A percentile compares a stretch with the other conserved stretches of the same genome.
phyloP scores from a whole-genome alignment of 2,797 vertebrate species.

The Squalus acanthias region DNA sequence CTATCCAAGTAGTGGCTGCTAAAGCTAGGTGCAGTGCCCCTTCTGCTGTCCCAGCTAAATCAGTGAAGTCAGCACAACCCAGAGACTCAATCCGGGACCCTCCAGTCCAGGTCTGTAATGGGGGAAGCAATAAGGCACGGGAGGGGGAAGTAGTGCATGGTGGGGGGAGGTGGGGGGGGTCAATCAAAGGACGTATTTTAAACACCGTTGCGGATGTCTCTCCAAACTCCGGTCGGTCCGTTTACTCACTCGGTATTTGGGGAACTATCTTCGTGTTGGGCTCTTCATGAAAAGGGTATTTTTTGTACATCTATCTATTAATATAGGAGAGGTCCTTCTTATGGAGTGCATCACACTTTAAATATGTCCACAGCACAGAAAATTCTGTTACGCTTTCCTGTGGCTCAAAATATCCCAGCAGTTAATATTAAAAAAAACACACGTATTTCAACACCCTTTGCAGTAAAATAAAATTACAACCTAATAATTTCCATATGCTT shows the following conservation, averaged over 20 bases:
- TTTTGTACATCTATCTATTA: background rate
- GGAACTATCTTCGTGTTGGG: background rate
- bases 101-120: background rate
- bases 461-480: background rate
- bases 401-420: background rate
- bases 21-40: no score
- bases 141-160: background rate
- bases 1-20: background rate
- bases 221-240: background rate
- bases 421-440: background rate
- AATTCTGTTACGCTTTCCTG: background rate
- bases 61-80: background rate
- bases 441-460: background rate
- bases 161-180: no score
- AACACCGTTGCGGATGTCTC: background rate
- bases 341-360: background rate
- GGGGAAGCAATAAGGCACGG: background rate
- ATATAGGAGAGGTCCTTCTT: background rate
- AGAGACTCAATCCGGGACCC: background rate
- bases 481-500: background rate
- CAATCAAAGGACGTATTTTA: no score
- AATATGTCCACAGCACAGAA: background rate
- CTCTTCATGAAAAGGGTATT: background rate
- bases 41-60: background rate
- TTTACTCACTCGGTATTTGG: background rate